Evolutionary conservation across 2,797 vertebrate species (phyloP).

Genomic region (Sitta carolinensis): DNA sequence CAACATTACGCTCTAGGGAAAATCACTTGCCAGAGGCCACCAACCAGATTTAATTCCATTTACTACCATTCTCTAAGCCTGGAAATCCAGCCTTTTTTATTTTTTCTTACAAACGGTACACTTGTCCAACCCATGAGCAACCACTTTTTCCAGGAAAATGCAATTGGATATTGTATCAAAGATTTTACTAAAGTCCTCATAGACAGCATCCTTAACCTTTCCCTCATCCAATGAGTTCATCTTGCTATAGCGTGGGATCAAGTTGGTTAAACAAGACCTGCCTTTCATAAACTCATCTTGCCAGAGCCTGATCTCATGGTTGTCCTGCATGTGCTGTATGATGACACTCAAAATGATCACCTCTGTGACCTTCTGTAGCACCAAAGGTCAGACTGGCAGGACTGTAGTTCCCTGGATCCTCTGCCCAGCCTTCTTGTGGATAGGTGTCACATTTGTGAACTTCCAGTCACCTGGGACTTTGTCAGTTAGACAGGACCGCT

Average conservation of each 20-base stretch:
- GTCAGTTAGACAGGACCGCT: background rate
- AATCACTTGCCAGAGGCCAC: accelerated
- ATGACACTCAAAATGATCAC: background rate
- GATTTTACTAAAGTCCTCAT: background rate
- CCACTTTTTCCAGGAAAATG: background rate
- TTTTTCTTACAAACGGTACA: background rate
- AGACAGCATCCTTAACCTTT: background rate
- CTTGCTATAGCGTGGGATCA: background rate
- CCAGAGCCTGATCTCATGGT: background rate
- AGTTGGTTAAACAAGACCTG: background rate
- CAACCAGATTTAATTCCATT: background rate
- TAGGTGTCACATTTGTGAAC: background rate
- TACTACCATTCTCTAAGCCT: background rate
- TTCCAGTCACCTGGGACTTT: background rate
- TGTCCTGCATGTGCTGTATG: background rate
- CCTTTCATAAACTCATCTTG: background rate
- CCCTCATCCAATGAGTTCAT: background rate
- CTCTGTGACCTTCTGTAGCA: background rate
- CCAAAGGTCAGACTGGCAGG: background rate
- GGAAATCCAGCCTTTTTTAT: background rate
- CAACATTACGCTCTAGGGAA: background rate
- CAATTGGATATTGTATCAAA: background rate
- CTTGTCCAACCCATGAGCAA: background rate
- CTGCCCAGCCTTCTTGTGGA: background rate
- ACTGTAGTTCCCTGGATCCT: background rate